phyloP scores from a whole-genome alignment of 2,113 vertebrate genomes.

The Craseonycteris thonglongyai region DNA sequence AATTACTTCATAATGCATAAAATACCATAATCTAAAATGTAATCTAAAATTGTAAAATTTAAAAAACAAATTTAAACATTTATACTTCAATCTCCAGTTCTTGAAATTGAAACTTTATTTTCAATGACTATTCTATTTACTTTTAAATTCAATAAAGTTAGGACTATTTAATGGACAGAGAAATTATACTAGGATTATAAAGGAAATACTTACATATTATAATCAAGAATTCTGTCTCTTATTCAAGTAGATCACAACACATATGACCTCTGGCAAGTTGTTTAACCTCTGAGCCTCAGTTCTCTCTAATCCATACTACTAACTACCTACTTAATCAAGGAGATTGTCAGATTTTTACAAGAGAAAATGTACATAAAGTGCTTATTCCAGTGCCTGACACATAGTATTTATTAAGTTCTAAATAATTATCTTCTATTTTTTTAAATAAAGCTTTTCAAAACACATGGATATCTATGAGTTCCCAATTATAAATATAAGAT shows the following conservation, averaged over 20 bases:
- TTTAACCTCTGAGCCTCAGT: background rate
- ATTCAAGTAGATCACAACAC: background rate
- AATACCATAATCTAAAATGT: constrained; percentile 31
- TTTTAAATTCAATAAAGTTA: constrained; percentile 24
- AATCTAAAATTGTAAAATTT: too few relatives aligned
- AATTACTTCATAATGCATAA: background rate
- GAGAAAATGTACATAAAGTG: background rate
- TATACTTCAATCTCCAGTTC: constrained; percentile 19
- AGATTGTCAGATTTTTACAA: background rate
- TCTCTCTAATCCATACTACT: background rate
- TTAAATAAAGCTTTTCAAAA: constrained; percentile 11
- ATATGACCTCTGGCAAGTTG: background rate
- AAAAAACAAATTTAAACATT: constrained; percentile 6
- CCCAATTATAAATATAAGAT: background rate
- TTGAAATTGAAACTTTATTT: background rate
- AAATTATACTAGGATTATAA: background rate
- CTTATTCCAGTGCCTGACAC: background rate
- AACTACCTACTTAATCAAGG: background rate
- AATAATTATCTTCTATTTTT: background rate
- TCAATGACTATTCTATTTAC: background rate
- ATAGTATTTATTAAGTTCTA: background rate
- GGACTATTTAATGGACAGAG: background rate
- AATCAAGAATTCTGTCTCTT: background rate
- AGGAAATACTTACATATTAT: constrained; percentile 9
- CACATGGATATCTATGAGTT: background rate